Conservation (phyloP, 2,888 invertebrate genomes). For the Xanthorhoe spadicearia region DNA sequence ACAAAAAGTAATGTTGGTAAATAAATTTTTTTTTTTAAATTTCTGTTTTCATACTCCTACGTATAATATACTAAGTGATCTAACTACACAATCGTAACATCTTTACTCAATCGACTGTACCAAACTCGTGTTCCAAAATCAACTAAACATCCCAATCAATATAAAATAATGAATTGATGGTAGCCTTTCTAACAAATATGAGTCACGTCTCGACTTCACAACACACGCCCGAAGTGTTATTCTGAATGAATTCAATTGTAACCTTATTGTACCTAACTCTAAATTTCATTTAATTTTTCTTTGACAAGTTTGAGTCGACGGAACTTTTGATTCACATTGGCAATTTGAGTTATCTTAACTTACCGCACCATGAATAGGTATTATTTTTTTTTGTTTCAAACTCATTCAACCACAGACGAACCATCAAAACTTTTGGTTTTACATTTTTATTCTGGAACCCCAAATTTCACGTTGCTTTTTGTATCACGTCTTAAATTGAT, state of each 20-base stretch:
- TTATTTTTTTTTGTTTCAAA: no score
- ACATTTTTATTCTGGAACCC: neutral
- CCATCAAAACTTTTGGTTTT: neutral
- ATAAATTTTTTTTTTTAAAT: no score
- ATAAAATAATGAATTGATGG: constrained; percentile 52
- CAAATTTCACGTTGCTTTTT: neutral
- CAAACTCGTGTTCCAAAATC: constrained; percentile 10
- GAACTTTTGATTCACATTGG: no score
- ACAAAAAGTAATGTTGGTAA: no score
- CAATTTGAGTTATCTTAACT: no score
- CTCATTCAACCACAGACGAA: no score
- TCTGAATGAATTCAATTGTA: constrained; percentile 17
- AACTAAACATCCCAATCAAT: constrained; percentile 53
- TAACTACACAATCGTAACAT: neutral
- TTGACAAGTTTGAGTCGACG: neutral
- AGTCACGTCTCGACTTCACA: constrained; percentile 39
- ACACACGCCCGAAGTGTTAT: constrained; percentile 21
- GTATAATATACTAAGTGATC: no score
- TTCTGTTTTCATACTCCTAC: no score
- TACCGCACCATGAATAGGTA: no score
- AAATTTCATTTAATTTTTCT: no score
- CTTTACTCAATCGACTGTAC: neutral
- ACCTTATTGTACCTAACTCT: neutral
- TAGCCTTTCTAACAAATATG: constrained; percentile 54
- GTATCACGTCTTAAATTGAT: constrained; percentile 15